Percentiles rank a stretch among this genome's conserved stretches.
These are phyloP conservation scores for Chiridota heheva DNA, from an alignment of 35 echinoderm and acorn worm genomes.

Conservation along the genomic window DNA sequence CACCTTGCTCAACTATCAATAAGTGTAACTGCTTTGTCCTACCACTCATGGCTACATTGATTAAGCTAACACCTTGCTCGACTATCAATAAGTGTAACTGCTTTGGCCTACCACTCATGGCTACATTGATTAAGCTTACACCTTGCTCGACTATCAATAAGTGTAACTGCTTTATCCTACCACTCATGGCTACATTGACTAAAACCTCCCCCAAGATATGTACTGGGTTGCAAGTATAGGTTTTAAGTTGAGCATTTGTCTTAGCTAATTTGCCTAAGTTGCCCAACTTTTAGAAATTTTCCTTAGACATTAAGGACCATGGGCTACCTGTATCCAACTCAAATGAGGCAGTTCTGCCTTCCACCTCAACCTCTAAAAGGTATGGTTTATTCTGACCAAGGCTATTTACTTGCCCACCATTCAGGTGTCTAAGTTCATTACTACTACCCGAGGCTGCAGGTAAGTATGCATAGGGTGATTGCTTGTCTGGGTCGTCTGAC, in stretches of 20 bases:
- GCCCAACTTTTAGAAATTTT: not conserved
- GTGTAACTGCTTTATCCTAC: not conserved
- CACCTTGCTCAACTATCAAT: no score
- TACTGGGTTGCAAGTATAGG: conserved; percentile 9
- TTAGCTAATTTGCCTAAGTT: not conserved
- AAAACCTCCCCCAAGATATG: conserved; percentile 19
- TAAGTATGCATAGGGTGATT: conserved; percentile 10
- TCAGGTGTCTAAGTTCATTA: conserved; percentile 19
- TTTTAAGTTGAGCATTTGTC: not conserved
- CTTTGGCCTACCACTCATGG: not conserved
- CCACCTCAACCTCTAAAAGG: not conserved
- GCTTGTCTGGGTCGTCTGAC: no score
- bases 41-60: not conserved
- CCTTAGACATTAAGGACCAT: conserved; percentile 19
- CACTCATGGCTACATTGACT: not conserved
- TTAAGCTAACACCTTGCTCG: not conserved
- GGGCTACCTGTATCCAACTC: conserved; percentile 50
- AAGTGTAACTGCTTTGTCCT: not conserved
- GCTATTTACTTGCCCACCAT: not conserved
- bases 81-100: not conserved
- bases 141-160: not conserved
- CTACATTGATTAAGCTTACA: not conserved
- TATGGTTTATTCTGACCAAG: conserved; percentile 13
- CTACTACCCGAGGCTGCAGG: not conserved
- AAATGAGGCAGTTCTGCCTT: not conserved